Conservation (phyloP, 2,888 invertebrate genomes). For the Esperia sulphurella region DNA sequence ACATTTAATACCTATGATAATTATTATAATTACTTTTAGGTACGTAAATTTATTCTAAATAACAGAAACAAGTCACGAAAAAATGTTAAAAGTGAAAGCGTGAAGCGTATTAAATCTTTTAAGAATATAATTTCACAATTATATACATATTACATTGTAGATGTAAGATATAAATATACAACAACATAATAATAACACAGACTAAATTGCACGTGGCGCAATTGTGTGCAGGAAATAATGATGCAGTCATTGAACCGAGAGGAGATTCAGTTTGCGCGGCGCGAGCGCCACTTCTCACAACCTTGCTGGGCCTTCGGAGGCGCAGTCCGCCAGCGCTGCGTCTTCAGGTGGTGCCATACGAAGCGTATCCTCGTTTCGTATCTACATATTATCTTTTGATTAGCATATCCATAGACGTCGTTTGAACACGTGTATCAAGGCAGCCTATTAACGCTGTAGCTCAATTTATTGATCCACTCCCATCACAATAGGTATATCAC, state of each 20-base stretch:
- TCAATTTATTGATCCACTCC: no score
- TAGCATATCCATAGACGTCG: no score
- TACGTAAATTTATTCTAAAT: slow-evolving; percentile 79
- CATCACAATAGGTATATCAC: no score
- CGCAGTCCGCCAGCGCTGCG: background rate
- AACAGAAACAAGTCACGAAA: slow-evolving; percentile 77
- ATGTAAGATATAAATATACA: slow-evolving; percentile 76
- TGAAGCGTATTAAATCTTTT: slow-evolving; percentile 76
- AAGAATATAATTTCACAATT: slow-evolving; percentile 76
- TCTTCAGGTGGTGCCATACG: no score
- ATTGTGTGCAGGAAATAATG: slow-evolving; percentile 73
- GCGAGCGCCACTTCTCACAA: slow-evolving; percentile 58
- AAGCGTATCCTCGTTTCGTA: no score
- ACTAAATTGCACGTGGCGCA: slow-evolving; percentile 77
- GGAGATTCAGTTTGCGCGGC: slow-evolving; percentile 67
- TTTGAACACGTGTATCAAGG: no score
- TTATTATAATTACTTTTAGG: slow-evolving; percentile 78
- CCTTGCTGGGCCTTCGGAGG: slow-evolving; percentile 32
- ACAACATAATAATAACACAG: slow-evolving; percentile 79
- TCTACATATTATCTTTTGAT: no score
- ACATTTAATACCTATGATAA: slow-evolving; percentile 58
- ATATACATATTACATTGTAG: slow-evolving; percentile 76
- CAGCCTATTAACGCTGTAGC: no score
- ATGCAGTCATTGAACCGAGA: slow-evolving; percentile 74
- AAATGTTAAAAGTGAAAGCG: slow-evolving; percentile 74